These are phyloP conservation scores for Orussus abietinus DNA, from an alignment of 1,140 invertebrate species.

Conservation along the genomic window DNA sequence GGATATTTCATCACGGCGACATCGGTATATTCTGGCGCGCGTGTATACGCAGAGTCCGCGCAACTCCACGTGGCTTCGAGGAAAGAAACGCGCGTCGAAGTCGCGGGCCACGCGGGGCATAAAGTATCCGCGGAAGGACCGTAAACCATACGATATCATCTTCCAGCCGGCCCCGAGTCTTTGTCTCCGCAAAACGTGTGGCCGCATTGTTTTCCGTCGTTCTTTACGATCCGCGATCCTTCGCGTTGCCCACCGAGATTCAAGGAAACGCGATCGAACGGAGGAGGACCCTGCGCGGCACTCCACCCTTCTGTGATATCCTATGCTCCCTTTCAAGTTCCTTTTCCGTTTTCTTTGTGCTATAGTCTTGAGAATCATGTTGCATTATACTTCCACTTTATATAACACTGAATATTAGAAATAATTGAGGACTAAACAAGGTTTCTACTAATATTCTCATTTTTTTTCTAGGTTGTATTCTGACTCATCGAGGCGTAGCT, in stretches of 20 bases:
- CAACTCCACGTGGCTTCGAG: conserved; percentile 20
- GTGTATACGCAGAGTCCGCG: no score
- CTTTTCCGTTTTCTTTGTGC: no score
- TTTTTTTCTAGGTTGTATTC: no score
- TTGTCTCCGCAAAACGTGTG: conserved; percentile 34
- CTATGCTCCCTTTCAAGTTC: no score
- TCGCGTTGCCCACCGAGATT: conserved; percentile 27
- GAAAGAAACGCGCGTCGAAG: conserved; percentile 29
- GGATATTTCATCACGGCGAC: conserved; percentile 34
- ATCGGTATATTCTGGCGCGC: conserved; percentile 33
- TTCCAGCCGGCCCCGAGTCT: conserved; percentile 34
- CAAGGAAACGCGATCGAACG: conserved; percentile 1
- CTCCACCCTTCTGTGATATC: no score
- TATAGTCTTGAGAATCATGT: no score
- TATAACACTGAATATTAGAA: no score
- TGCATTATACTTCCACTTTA: no score
- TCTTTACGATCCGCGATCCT: conserved; percentile 29
- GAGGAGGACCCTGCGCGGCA: neutral
- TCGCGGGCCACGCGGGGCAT: conserved; percentile 25
- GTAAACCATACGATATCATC: conserved; percentile 43
- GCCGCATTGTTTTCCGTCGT: conserved; percentile 34
- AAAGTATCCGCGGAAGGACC: conserved; percentile 37
- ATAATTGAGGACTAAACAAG: no score
- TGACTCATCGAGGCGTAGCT: no score
- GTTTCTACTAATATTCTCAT: no score